Conservation (phyloP, 1,140 invertebrate genomes). For the Harpegnathos saltator region DNA sequence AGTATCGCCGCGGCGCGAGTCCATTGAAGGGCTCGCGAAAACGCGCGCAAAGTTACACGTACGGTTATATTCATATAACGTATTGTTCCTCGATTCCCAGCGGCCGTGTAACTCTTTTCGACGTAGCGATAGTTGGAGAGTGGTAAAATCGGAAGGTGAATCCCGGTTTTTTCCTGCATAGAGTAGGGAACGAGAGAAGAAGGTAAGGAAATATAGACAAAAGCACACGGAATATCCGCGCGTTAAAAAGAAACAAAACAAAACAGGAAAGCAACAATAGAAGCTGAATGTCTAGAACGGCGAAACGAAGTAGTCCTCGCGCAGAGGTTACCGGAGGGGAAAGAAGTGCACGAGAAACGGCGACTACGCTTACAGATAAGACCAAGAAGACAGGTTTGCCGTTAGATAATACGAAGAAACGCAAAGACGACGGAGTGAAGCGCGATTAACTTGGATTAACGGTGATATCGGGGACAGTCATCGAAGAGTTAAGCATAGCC, state of each 20-base stretch:
- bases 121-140: neutral
- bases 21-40: slow-evolving; percentile 10
- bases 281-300: no score
- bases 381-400: neutral
- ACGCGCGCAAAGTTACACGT: neutral
- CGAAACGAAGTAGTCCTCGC: neutral
- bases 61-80: neutral
- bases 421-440: neutral
- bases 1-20: neutral
- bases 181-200: neutral
- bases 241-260: no score
- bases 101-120: neutral
- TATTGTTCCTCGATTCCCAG: neutral
- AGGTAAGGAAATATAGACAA: no score
- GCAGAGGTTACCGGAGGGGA: no score
- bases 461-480: neutral
- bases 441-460: neutral
- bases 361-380: neutral
- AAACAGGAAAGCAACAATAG: no score
- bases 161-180: neutral
- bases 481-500: neutral
- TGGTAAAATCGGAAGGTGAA: neutral
- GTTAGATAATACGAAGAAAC: neutral
- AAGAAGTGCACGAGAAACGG: neutral
- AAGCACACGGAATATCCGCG: no score